Conservation (phyloP, 35 echinoderm and acorn worm species). For the Ophioderma brevispina region DNA sequence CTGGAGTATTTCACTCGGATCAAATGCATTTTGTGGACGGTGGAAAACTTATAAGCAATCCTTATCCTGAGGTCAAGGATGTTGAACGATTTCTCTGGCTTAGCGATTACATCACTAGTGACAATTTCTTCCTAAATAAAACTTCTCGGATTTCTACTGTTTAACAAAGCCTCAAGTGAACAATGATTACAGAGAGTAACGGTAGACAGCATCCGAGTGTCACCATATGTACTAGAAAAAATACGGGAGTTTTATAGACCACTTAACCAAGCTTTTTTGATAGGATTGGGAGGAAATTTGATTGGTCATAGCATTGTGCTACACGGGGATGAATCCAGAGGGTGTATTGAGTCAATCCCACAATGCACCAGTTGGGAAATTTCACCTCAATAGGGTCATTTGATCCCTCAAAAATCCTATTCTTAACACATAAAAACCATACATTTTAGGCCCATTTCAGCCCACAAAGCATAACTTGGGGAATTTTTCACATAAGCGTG, state of each 20-base stretch:
- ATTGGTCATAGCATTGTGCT: slow-evolving; percentile 71
- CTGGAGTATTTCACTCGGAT: slow-evolving; percentile 51
- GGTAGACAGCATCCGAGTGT: slow-evolving; percentile 86
- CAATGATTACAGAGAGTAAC: slow-evolving; percentile 87
- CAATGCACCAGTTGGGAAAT: no score
- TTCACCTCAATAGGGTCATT: no score
- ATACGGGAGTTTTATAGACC: slow-evolving; percentile 87
- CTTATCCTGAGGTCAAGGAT: slow-evolving; percentile 81
- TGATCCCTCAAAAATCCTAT: no score
- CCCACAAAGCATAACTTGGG: no score
- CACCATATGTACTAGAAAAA: slow-evolving; percentile 53
- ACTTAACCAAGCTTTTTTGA: slow-evolving; percentile 77
- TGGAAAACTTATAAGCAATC: slow-evolving; percentile 80
- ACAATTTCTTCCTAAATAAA: slow-evolving; percentile 81
- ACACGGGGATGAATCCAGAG: no score
- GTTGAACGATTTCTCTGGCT: slow-evolving; percentile 85
- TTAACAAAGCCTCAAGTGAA: slow-evolving; percentile 57
- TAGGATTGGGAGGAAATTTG: slow-evolving; percentile 66
- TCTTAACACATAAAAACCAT: no score
- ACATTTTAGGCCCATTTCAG: no score
- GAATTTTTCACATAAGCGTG: no score
- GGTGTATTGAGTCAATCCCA: no score
- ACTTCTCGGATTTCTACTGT: slow-evolving; percentile 94
- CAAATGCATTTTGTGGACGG: slow-evolving; percentile 96
- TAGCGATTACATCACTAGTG: slow-evolving; percentile 52